Conservation (phyloP, 2,888 invertebrate species). For the Calameuta filiformis region DNA sequence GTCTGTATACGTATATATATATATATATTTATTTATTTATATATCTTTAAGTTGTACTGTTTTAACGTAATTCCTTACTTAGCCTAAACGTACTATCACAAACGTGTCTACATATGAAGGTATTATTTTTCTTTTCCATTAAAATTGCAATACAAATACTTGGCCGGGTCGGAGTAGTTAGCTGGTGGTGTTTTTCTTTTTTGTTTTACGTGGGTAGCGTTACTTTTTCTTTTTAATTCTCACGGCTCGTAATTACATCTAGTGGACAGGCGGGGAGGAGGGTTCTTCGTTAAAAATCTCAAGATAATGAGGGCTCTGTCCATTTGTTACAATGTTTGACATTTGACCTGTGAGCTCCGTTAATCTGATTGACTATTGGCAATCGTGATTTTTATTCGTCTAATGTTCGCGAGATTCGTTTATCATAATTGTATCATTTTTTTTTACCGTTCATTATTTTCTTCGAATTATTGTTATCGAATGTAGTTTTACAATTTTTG, state of each 20-base stretch:
- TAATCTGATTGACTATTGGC: too few species aligned
- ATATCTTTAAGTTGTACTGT: slow-evolving; percentile 13
- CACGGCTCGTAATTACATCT: slow-evolving; percentile 1
- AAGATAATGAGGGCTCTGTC: slow-evolving; percentile 4
- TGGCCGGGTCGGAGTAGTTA: not conserved
- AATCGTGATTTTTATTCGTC: too few species aligned
- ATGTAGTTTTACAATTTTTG: too few species aligned
- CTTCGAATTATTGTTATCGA: too few species aligned
- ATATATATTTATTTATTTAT: not conserved
- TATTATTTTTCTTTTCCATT: slow-evolving; percentile 8
- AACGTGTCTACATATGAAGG: slow-evolving; percentile 32
- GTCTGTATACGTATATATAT: slow-evolving; percentile 2
- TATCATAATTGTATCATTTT: not conserved
- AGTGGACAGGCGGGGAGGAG: slow-evolving; percentile 6
- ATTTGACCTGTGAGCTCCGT: not conserved
- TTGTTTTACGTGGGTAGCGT: slow-evolving; percentile 10
- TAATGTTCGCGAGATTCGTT: not conserved
- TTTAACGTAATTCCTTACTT: slow-evolving; percentile 24
- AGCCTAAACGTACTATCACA: slow-evolving; percentile 43
- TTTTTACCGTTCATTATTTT: too few species aligned
- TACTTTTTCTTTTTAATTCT: not conserved
- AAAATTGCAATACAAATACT: slow-evolving; percentile 11
- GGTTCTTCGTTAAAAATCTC: slow-evolving; percentile 12
- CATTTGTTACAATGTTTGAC: not conserved
- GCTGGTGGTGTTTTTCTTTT: slow-evolving; percentile 4